A percentile compares a stretch with the other conserved stretches of the same genome.
These are phyloP conservation scores for Actinemys pallida DNA, from an alignment of 2,113 vertebrate species.

Conservation along the genomic window DNA sequence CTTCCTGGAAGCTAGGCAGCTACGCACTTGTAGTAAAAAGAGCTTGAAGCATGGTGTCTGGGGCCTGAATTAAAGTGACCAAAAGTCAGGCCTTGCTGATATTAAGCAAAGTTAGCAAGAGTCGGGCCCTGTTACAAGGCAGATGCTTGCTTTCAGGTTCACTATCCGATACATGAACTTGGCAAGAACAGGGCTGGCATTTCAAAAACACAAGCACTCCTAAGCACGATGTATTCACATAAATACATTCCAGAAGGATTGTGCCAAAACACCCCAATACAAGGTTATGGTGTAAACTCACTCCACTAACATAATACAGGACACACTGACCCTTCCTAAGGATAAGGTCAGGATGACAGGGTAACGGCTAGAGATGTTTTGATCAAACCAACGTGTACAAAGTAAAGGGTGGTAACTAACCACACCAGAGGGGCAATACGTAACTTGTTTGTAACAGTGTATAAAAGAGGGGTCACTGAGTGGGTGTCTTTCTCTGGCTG, in stretches of 20 bases:
- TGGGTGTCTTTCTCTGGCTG: neutral
- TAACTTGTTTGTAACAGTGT: neutral
- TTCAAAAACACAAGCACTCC: neutral
- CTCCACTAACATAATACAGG: neutral
- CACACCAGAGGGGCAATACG: neutral
- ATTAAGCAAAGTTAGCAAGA: neutral
- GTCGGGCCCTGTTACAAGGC: neutral
- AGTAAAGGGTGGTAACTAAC: neutral
- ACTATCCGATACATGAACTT: neutral
- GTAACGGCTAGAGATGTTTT: neutral
- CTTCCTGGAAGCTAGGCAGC: neutral
- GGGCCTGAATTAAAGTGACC: neutral
- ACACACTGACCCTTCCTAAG: neutral
- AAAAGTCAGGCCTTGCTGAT: neutral
- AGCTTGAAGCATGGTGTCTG: neutral
- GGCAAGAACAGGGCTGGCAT: neutral
- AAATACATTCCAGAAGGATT: neutral
- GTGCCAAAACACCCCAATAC: neutral
- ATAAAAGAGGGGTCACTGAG: neutral
- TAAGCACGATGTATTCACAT: neutral
- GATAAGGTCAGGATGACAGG: neutral
- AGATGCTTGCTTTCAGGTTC: neutral
- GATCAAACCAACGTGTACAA: neutral
- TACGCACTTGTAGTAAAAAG: neutral
- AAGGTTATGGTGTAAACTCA: neutral